Evolutionary conservation across 2,797 vertebrate species (phyloP), one percentile per base, ranked within the genome.

Genomic region (Hyperoplus immaculatus): DNA sequence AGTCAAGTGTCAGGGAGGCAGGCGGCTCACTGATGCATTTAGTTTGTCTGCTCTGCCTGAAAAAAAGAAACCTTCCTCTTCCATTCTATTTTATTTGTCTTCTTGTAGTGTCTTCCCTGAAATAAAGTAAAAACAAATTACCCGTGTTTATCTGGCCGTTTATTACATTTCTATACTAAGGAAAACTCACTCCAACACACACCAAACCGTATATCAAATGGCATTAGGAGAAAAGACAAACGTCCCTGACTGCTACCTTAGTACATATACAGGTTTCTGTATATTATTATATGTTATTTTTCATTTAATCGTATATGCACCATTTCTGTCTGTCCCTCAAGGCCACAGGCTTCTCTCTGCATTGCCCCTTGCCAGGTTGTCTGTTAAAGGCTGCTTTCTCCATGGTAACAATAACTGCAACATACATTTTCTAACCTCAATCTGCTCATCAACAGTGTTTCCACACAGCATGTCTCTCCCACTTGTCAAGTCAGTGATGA

Each of bases 341-440:
- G 70, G 62, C 71, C 70, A 41, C 14, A 61, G 46, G 29, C 49
- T n/a, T 59, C 43, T 72, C 46, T 69, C 41, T 56, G 50, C 45
- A 45, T 71, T 72, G 13, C 16, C 14, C 16, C 51, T 72, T 21
- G 2, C 69, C 50, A 77, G 47, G 39, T 73, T 61, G 42, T 41
- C 42, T 64, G 64, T 55, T 76, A 55, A 68, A 66, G 29, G 72
- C 53, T 63, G 47, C 62, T 41, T 58, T 91, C 84, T 77, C 90
- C 83, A 88, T 90, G 76, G 85, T 63, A 88, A 90, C 90, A 74
- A 73, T 73, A 50, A 29, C 66, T 74, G 64, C 55, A 77, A 80
- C 15, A 43, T 68, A 65, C 50, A 57, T 72, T 77, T 82, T 85
- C 62, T 66, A 81, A 62, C 56, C 47, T 75, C 55, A 56, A 8